A percentile compares a stretch with the other conserved stretches of the same genome.
Evolutionary conservation across 2,888 invertebrate species (phyloP).

Genomic region (Andrena hattorfiana): DNA sequence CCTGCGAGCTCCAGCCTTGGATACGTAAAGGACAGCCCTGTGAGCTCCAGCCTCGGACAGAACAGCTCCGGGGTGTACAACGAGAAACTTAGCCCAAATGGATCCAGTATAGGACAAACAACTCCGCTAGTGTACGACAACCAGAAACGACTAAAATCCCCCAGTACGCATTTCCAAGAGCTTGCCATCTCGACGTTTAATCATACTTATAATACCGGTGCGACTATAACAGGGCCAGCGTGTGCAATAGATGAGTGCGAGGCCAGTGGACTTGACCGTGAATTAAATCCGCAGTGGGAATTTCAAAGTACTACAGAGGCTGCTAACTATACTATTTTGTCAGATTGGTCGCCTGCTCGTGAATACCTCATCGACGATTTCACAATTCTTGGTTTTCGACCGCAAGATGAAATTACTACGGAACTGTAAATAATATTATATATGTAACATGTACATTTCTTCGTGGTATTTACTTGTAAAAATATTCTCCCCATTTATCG

Average conservation of each 20-base stretch:
- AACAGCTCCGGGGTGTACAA: conserved; percentile 78
- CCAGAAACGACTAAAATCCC: conserved; percentile 72
- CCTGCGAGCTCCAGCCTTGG: conserved; percentile 82
- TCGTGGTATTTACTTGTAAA: conserved; percentile 29
- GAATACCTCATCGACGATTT: conserved; percentile 89
- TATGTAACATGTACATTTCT: conserved; percentile 39
- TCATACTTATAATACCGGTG: conserved; percentile 78
- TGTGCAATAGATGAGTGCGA: conserved; percentile 67
- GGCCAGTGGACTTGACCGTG: conserved; percentile 75
- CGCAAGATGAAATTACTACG: conserved; percentile 95
- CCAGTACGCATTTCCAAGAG: conserved; percentile 80
- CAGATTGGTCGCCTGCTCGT: conserved; percentile 83
- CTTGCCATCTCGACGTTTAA: conserved; percentile 83
- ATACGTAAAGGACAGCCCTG: conserved; percentile 80
- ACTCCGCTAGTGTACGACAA: conserved; percentile 80
- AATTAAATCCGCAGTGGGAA: conserved; percentile 86
- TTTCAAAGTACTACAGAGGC: conserved; percentile 83
- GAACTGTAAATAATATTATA: conserved; percentile 87
- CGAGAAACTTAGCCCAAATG: conserved; percentile 81
- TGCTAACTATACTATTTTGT: conserved; percentile 82
- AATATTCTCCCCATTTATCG: conserved; percentile 13
- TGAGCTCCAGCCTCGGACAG: conserved; percentile 79
- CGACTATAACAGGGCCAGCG: conserved; percentile 55
- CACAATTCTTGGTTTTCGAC: conserved; percentile 93
- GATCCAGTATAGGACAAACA: conserved; percentile 80